A percentile compares a stretch with the other conserved stretches of the same genome.
phyloP scores from a whole-genome alignment of 2,797 vertebrate species.

The Betta splendens region DNA sequence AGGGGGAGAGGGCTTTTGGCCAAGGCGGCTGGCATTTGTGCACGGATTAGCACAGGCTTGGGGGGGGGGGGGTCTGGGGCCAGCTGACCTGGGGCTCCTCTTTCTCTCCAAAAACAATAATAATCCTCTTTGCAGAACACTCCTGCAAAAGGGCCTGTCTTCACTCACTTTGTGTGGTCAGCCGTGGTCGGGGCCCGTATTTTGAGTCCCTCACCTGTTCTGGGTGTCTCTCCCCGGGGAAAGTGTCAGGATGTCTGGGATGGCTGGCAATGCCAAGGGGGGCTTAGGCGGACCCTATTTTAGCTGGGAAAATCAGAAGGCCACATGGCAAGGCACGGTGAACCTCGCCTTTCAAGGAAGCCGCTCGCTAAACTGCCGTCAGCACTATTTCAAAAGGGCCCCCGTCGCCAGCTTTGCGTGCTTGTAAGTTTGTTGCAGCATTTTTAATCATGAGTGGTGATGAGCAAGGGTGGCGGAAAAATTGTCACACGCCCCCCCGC shows the following conservation, averaged over 20 bases:
- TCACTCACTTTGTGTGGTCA: constrained; percentile 81
- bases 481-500: constrained; percentile 60
- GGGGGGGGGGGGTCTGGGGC: constrained; percentile 73
- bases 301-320: constrained; percentile 87
- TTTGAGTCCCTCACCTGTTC: constrained; percentile 87
- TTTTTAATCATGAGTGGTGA: constrained; percentile 79
- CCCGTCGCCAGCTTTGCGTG: constrained; percentile 72
- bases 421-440: constrained; percentile 74
- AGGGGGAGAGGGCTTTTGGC: constrained; percentile 74
- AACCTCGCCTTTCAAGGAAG: constrained; percentile 85
- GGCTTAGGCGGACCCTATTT: constrained; percentile 86
- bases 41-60: constrained; percentile 80
- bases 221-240: constrained; percentile 82
- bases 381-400: constrained; percentile 83
- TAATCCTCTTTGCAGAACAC: constrained; percentile 78
- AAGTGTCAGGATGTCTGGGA: constrained; percentile 88
- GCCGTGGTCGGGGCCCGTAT: constrained; percentile 74
- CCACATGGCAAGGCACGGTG: constrained; percentile 81
- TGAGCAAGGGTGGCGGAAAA: constrained; percentile 73
- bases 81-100: constrained; percentile 83
- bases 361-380: constrained; percentile 77
- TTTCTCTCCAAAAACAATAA: constrained; percentile 87
- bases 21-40: constrained; percentile 82
- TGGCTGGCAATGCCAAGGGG: constrained; percentile 85
- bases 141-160: constrained; percentile 84